A percentile compares a stretch with the other conserved stretches of the same genome.
Conservation (phyloP, 2,888 invertebrate genomes). For the Lucinisca nassula region DNA sequence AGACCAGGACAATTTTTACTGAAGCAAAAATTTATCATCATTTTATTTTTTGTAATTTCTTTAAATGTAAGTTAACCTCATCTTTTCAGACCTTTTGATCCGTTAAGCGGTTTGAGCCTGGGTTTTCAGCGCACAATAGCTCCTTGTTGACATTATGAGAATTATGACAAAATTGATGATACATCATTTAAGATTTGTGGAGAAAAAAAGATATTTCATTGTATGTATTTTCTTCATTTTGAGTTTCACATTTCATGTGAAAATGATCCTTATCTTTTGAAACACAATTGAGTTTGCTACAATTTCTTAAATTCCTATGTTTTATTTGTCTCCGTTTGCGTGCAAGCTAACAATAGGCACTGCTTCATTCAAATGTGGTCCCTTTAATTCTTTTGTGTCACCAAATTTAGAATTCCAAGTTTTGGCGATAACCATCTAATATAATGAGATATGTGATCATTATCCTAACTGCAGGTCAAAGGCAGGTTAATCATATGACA, state of each 20-base stretch:
- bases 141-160: constrained; percentile 12
- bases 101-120: constrained; percentile 2
- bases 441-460: constrained; percentile 56
- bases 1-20: background rate
- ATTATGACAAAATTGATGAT: constrained; percentile 13
- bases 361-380: constrained; percentile 60
- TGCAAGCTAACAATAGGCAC: constrained; percentile 59
- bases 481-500: constrained; percentile 34
- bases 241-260: constrained; percentile 41
- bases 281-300: constrained; percentile 14
- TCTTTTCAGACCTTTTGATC: background rate
- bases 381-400: constrained; percentile 68
- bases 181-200: constrained; percentile 13
- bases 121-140: background rate
- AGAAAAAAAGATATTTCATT: background rate
- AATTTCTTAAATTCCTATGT: constrained; percentile 43
- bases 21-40: background rate
- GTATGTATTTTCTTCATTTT: constrained; percentile 4
- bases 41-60: background rate
- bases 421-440: constrained; percentile 63
- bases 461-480: constrained; percentile 54
- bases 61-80: background rate
- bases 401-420: constrained; percentile 53
- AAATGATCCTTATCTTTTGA: constrained; percentile 52
- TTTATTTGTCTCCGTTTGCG: constrained; percentile 69